Conservation (phyloP, 2,113 vertebrate species). For the Pogonocichla stellata region DNA sequence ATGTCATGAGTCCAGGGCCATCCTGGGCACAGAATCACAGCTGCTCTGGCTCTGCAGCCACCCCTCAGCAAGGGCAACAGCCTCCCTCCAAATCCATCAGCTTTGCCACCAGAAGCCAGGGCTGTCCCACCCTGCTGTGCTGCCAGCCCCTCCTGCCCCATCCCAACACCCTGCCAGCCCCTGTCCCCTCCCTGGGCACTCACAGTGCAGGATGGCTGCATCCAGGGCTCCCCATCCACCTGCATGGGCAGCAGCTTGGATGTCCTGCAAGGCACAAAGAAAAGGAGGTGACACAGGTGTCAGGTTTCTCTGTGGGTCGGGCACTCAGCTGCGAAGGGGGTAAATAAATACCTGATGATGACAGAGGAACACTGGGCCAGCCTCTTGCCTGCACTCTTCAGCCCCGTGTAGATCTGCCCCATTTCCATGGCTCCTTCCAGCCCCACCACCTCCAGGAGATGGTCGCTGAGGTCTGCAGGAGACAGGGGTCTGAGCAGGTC, state of each 20-base stretch:
- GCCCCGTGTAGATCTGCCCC: slow-evolving; percentile 97
- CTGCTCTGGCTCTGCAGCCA: fast-evolving
- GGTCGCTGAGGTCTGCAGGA: slow-evolving; percentile 88
- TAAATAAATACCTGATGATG: slow-evolving; percentile 84
- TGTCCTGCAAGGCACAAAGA: slow-evolving; percentile 76
- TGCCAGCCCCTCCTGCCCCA: background rate
- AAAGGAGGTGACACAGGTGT: background rate
- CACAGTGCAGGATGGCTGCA: slow-evolving; percentile 92
- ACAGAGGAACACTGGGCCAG: slow-evolving; percentile 90
- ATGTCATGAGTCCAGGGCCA: fast-evolving
- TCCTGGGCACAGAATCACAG: fast-evolving
- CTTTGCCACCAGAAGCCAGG: background rate
- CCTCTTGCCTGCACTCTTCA: slow-evolving; percentile 92
- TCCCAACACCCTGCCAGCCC: fast-evolving
- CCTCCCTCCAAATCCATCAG: background rate
- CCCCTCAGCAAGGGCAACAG: fast-evolving
- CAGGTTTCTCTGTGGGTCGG: fast-evolving
- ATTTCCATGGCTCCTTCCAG: slow-evolving; percentile 96
- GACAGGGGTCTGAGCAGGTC: background rate
- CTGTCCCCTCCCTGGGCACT: slow-evolving; percentile 26
- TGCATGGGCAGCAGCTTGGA: slow-evolving; percentile 94
- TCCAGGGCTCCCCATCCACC: slow-evolving; percentile 97
- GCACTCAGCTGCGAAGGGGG: background rate
- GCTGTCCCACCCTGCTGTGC: background rate
- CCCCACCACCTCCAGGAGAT: slow-evolving; percentile 92